Percentiles rank a stretch among this genome's conserved stretches.
Conservation (phyloP, 2,797 vertebrate genomes). For the Phoebastria nigripes region DNA sequence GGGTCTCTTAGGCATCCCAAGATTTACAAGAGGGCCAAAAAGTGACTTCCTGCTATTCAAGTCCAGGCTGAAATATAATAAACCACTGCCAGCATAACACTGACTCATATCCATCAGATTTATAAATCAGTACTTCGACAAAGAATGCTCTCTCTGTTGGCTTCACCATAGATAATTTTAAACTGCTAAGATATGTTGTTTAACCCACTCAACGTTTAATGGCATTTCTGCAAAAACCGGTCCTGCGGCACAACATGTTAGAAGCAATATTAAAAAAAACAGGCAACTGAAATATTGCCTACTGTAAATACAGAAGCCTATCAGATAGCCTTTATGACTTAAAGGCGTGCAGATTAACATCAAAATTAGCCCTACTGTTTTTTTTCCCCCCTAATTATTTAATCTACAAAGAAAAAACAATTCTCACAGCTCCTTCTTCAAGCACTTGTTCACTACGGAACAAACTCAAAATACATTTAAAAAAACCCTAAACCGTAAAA, state of each 20-base stretch:
- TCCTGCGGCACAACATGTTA: not conserved
- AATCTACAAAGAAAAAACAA: not conserved
- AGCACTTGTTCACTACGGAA: not conserved
- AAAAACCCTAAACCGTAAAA: not conserved
- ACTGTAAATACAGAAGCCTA: not conserved
- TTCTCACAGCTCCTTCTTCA: not conserved
- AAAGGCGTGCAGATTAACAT: not conserved
- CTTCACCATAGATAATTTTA: not conserved
- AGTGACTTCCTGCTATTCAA: constrained; percentile 66
- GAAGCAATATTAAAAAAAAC: not conserved
- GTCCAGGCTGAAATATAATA: constrained; percentile 42
- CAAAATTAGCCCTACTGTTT: not conserved
- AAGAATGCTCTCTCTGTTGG: constrained; percentile 30
- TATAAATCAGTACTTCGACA: constrained; percentile 35
- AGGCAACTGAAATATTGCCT: not conserved
- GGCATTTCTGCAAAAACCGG: not conserved
- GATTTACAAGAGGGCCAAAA: constrained; percentile 48
- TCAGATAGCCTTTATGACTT: not conserved
- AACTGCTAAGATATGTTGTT: not conserved
- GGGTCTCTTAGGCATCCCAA: constrained; percentile 44
- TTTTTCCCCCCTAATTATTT: not conserved
- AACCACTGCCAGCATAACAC: constrained; percentile 54
- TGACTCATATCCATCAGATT: constrained; percentile 65
- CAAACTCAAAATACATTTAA: not conserved
- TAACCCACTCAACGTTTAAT: not conserved